Evolutionary conservation across 2,797 vertebrate genomes (phyloP).

Genomic region (Pantherophis vulpinus): DNA sequence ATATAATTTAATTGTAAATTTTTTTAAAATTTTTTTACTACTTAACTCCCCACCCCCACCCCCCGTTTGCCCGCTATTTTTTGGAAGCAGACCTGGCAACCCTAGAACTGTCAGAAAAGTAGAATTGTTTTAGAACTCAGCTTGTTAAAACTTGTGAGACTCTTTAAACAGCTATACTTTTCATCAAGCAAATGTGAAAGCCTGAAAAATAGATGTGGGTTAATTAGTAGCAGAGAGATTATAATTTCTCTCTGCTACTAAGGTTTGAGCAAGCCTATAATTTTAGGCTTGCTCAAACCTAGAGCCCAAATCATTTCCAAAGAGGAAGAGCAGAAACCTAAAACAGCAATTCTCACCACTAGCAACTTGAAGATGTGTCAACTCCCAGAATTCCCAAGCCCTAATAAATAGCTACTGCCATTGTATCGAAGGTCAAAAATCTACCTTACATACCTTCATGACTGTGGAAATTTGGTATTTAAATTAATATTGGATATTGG

Average conservation of each 20-base stretch:
- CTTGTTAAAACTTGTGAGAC: neutral
- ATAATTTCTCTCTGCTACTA: neutral
- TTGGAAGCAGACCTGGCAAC: too few species aligned
- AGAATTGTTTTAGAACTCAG: neutral
- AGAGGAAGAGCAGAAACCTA: neutral
- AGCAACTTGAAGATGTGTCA: neutral
- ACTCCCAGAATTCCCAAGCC: neutral
- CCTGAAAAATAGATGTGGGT: neutral
- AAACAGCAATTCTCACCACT: neutral
- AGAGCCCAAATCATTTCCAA: neutral
- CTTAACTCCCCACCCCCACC: too few species aligned
- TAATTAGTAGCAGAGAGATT: neutral
- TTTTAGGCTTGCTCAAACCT: neutral
- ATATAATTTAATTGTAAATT: too few species aligned
- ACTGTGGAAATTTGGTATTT: neutral
- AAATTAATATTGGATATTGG: neutral
- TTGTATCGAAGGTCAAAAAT: neutral
- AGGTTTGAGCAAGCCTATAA: neutral
- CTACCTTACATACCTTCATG: neutral
- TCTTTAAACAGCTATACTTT: neutral
- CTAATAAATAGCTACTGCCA: neutral
- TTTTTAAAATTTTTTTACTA: too few species aligned
- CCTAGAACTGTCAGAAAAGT: neutral
- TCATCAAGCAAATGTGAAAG: neutral
- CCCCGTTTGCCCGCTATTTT: too few species aligned